A percentile compares a stretch with the other conserved stretches of the same genome.
Evolutionary conservation across 2,888 invertebrate species (phyloP).

Genomic region (Caenorhabditis becei): DNA sequence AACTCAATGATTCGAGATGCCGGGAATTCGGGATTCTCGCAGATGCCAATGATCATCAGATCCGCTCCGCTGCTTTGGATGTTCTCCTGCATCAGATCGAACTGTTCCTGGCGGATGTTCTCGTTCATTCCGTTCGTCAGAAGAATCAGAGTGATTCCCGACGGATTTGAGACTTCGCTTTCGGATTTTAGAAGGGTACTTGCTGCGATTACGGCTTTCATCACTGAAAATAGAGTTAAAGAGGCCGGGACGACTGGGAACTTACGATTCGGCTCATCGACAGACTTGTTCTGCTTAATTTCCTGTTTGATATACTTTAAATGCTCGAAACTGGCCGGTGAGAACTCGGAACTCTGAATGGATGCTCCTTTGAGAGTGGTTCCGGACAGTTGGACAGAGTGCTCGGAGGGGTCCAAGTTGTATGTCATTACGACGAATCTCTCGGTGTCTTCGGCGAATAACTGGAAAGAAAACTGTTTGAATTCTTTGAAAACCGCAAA

Average conservation of each 20-base stretch:
- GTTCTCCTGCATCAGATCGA: conserved; percentile 23
- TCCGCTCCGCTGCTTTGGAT: conserved; percentile 12
- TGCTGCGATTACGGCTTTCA: conserved; percentile 15
- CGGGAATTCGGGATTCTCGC: conserved; percentile 26
- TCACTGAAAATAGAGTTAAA: conserved; percentile 25
- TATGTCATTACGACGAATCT: conserved; percentile 22
- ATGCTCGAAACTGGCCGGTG: conserved; percentile 35
- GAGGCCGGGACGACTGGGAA: background rate
- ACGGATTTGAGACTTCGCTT: background rate
- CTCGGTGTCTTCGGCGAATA: conserved; percentile 37
- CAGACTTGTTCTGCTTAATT: conserved; percentile 14
- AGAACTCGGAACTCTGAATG: conserved; percentile 10
- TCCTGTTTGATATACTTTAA: conserved; percentile 33
- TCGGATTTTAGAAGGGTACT: conserved; percentile 1
- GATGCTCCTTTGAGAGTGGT: conserved; percentile 6
- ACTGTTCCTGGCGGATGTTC: conserved; percentile 24
- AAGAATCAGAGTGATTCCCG: conserved; percentile 26
- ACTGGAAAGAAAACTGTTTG: conserved; percentile 14
- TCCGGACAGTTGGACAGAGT: background rate
- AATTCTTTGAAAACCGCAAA: background rate
- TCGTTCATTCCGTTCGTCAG: conserved; percentile 42
- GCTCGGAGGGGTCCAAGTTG: conserved; percentile 12
- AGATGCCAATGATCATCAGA: conserved; percentile 34
- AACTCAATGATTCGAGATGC: conserved; percentile 14
- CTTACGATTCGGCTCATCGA: conserved; percentile 12